phyloP scores from a whole-genome alignment of 2,888 invertebrate species.

The Charanyca ferruginea region DNA sequence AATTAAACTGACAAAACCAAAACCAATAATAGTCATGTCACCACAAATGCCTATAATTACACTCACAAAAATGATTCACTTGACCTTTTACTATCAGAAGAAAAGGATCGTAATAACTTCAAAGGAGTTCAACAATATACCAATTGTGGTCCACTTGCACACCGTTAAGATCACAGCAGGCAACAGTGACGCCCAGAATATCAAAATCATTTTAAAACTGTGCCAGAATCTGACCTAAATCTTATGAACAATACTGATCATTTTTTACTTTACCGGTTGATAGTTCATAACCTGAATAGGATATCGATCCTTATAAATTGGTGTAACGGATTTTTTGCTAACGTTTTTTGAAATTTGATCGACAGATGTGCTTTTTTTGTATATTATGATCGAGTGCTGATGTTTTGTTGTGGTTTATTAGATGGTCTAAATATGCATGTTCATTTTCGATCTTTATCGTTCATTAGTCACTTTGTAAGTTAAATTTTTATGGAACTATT shows the following conservation, averaged over 20 bases:
- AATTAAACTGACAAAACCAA: constrained; percentile 7
- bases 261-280: constrained; percentile 60
- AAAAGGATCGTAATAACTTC: constrained; percentile 61
- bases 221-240: constrained; percentile 63
- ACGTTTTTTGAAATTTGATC: constrained; percentile 29
- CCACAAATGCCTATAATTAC: constrained; percentile 28
- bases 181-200: constrained; percentile 43
- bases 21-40: constrained; percentile 24
- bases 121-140: constrained; percentile 56
- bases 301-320: constrained; percentile 54
- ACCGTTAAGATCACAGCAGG: constrained; percentile 66
- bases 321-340: constrained; percentile 57
- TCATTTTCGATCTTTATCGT: constrained; percentile 26
- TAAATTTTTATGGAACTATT: background rate
- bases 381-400: constrained; percentile 19
- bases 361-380: constrained; percentile 24
- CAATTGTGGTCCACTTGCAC: constrained; percentile 59
- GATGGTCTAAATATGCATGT: constrained; percentile 8
- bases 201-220: constrained; percentile 50
- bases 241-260: constrained; percentile 62
- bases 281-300: constrained; percentile 44
- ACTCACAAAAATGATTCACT: constrained; percentile 36
- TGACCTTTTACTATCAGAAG: constrained; percentile 64
- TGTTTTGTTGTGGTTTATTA: constrained; percentile 32
- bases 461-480: constrained; percentile 13